These are phyloP conservation scores for Pipa parva DNA, from an alignment of 2,113 vertebrate genomes.

Conservation along the genomic window DNA sequence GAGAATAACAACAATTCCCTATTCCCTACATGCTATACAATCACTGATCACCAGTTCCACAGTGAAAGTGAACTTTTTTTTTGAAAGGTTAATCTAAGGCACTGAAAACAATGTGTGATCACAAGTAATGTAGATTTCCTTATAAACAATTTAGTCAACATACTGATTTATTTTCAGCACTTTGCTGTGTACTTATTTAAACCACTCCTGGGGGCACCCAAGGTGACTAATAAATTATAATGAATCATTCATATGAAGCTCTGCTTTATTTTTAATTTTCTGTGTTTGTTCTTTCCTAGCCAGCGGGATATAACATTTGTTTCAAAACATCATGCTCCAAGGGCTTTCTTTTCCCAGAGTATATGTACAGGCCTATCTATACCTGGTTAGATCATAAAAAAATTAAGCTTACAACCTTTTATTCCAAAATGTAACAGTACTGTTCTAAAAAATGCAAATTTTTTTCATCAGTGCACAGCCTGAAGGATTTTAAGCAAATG, in stretches of 20 bases:
- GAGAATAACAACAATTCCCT: too few relatives aligned
- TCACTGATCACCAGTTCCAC: too few relatives aligned
- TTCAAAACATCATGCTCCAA: not conserved
- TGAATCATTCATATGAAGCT: not conserved
- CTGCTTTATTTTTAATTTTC: not conserved
- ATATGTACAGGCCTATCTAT: not conserved
- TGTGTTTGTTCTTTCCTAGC: not conserved
- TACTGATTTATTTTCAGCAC: not conserved
- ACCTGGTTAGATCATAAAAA: not conserved
- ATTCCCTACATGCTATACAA: too few relatives aligned
- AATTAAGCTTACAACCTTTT: not conserved
- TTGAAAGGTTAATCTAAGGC: too few relatives aligned
- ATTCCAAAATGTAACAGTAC: slow-evolving; percentile 48
- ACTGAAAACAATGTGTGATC: too few relatives aligned
- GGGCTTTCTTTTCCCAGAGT: not conserved
- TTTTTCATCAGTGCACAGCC: slow-evolving; percentile 62
- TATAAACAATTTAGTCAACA: too few relatives aligned
- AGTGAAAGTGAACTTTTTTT: too few relatives aligned
- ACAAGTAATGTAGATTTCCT: too few relatives aligned
- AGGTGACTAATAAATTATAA: not conserved
- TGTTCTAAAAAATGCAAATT: slow-evolving; percentile 62
- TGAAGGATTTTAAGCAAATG: slow-evolving; percentile 45
- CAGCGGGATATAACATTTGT: not conserved
- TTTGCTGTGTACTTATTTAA: not conserved
- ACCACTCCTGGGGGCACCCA: not conserved